These are phyloP conservation scores for Bombylius major DNA, from an alignment of 2,888 invertebrate species.

Conservation along the genomic window DNA sequence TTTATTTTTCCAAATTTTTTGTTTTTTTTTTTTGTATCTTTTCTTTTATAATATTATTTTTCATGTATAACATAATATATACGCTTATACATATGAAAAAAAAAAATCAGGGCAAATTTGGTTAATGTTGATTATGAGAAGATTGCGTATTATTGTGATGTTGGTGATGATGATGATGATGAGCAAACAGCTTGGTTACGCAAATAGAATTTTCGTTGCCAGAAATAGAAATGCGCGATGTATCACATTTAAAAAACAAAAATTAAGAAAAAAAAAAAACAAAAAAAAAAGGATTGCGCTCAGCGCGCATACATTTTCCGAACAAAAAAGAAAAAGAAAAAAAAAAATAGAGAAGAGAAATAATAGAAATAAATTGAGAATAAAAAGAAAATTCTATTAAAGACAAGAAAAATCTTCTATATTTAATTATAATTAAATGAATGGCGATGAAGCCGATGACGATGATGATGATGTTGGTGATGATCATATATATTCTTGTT, in stretches of 20 bases:
- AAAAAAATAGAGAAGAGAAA: neutral
- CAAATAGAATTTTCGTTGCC: slow-evolving; percentile 16
- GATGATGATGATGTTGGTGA: neutral
- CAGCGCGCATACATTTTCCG: neutral
- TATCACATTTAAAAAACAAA: slow-evolving; percentile 10
- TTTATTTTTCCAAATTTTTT: too few species aligned
- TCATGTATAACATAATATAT: too few species aligned
- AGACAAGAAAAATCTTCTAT: too few species aligned
- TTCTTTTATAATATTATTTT: too few species aligned
- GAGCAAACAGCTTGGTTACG: slow-evolving; percentile 9
- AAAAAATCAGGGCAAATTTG: too few species aligned
- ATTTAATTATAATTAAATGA: too few species aligned
- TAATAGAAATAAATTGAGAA: neutral
- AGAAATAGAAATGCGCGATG: slow-evolving; percentile 15
- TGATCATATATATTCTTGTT: too few species aligned
- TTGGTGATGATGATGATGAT: too few species aligned
- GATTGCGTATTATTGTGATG: too few species aligned
- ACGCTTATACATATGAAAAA: too few species aligned
- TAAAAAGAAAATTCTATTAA: neutral
- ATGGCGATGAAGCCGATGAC: neutral
- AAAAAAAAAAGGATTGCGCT: neutral
- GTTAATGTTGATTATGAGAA: too few species aligned
- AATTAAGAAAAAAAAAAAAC: neutral
- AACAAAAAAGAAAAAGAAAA: neutral
- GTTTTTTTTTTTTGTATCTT: too few species aligned